Evolutionary conservation across 2,113 vertebrate species (phyloP), one percentile per base, ranked within the genome.

Genomic region (Trochalopteron elliotii): DNA sequence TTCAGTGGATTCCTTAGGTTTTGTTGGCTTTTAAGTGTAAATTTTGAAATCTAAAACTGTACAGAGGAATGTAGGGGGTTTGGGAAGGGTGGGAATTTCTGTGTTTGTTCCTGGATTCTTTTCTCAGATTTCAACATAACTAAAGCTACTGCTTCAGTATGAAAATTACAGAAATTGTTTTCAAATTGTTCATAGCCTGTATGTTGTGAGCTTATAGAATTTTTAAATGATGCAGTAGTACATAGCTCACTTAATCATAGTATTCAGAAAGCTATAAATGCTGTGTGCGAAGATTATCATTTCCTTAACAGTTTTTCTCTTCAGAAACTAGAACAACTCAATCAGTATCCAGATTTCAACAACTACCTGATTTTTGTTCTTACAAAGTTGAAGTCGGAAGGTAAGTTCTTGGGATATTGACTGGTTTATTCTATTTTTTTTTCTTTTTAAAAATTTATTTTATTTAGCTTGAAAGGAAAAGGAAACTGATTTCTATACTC

Each of bases 291-390:
- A 65, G 52, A 80, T 87, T 75, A 50, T 35, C 42, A 81, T 89
- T 86, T 98, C 98, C 98, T 99, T 98, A 98, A 98, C 98, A 94
- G 85, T 89, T 94, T 96, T 94, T 93, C 77, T 95, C 44, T 96
- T 91, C 98, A 99, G 99, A 99, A 99, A 99, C 98, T 99, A 75
- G 99, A 99, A 97, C 99, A 99, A 97, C 98, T 99, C 69, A 99
- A 99, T 98, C 99, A 99, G 93, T 99, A 98, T 97, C 99, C 99
- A 86, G 99, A 99, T 98, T 99, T 99, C 83, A 99, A 99, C 98
- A 99, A 99, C 98, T 99, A 99, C 94, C 97, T 99, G 97, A 99
- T 99, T 97, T 99, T 99, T 97, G 99, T 99, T 94, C 98, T 99
- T 93, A 99, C 99, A 12, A 99, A 99, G 96, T 97, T 99, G 91